Percentiles rank a stretch among this genome's conserved stretches.
Conservation (phyloP, 2,797 vertebrate species). For the Botia kubotai region DNA sequence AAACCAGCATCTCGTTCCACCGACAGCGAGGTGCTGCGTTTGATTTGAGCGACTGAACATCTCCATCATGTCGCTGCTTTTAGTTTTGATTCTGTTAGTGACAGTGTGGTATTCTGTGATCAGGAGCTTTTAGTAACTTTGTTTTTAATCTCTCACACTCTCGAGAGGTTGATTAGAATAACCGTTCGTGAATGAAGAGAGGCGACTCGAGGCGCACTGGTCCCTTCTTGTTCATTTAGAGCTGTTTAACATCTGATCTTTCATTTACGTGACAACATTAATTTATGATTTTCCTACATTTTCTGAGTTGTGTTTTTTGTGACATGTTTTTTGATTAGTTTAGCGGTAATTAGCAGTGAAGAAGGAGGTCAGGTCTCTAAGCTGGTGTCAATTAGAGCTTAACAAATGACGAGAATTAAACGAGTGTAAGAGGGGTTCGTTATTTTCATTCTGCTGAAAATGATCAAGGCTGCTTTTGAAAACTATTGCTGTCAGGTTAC, state of each 20-base stretch:
- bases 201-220: constrained; percentile 63
- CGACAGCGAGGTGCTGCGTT: neutral
- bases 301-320: constrained; percentile 3
- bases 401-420: constrained; percentile 24
- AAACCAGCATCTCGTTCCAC: neutral
- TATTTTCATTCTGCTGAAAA: neutral
- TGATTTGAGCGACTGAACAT: neutral
- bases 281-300: constrained; percentile 14
- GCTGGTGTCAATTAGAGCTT: constrained; percentile 36
- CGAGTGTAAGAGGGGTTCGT: constrained; percentile 16
- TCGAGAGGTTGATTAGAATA: constrained; percentile 45
- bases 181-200: constrained; percentile 79
- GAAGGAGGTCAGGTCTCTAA: constrained; percentile 20
- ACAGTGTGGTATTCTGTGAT: constrained; percentile 74
- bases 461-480: neutral
- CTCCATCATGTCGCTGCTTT: constrained; percentile 30
- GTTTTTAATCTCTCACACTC: constrained; percentile 25
- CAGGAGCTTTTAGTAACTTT: constrained; percentile 48
- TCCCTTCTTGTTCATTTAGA: constrained; percentile 76
- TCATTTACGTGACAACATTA: constrained; percentile 35
- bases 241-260: constrained; percentile 77
- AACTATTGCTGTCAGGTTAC: neutral
- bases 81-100: constrained; percentile 61
- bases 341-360: constrained; percentile 28
- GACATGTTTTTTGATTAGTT: constrained; percentile 16